phyloP scores from a whole-genome alignment of 2,113 vertebrate genomes.

The Chlamydotis undulata region DNA sequence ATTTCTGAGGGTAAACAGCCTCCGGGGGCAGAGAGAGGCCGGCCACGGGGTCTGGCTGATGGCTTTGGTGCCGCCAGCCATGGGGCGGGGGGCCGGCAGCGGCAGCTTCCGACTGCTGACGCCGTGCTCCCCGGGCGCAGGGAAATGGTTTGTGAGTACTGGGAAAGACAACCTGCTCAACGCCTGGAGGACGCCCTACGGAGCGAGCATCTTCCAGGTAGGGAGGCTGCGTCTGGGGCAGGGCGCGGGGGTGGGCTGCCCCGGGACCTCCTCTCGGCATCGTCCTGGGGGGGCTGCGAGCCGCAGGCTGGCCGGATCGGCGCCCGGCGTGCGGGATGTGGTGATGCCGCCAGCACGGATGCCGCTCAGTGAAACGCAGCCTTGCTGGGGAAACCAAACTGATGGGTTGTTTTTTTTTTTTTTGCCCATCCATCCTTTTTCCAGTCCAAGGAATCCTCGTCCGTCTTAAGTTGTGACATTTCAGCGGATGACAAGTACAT shows the following conservation, averaged over 20 bases:
- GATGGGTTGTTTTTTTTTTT: not conserved
- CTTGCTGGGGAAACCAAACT: not conserved
- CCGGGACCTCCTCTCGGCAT: not conserved
- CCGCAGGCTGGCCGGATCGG: rapidly evolving
- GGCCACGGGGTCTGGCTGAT: rapidly evolving
- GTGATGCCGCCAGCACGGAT: rapidly evolving
- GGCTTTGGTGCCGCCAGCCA: not conserved
- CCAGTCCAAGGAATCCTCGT: conserved; percentile 97
- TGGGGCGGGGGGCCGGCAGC: rapidly evolving
- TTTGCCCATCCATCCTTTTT: not conserved
- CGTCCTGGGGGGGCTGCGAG: not conserved
- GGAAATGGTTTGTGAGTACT: conserved; percentile 98
- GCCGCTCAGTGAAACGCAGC: rapidly evolving
- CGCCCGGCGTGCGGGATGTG: rapidly evolving
- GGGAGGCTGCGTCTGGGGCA: not conserved
- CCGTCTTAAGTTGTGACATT: conserved; percentile 96
- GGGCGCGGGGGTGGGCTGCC: rapidly evolving
- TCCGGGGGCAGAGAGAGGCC: rapidly evolving
- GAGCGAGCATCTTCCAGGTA: conserved; percentile 98
- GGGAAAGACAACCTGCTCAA: conserved; percentile 98
- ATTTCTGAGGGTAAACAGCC: rapidly evolving
- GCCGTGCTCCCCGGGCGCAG: not conserved
- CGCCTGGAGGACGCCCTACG: conserved; percentile 95
- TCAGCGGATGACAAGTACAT: conserved; percentile 97
- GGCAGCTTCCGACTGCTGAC: not conserved